A percentile compares a stretch with the other conserved stretches of the same genome.
phyloP scores from a whole-genome alignment of 2,113 vertebrate genomes.

The Sturnira hondurensis region DNA sequence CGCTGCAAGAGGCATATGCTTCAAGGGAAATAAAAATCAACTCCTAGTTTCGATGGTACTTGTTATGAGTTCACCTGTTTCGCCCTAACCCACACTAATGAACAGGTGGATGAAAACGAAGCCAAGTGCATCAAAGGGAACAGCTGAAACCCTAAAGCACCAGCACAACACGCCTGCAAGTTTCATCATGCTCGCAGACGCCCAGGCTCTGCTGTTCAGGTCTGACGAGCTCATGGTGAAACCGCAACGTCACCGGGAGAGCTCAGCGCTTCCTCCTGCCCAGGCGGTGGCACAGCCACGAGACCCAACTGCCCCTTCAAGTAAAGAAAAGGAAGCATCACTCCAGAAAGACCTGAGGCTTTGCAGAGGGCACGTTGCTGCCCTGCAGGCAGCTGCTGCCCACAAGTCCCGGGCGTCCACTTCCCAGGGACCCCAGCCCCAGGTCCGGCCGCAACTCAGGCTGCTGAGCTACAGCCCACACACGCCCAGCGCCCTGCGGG shows the following conservation, averaged over 20 bases:
- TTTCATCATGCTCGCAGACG: conserved; percentile 76
- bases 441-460: conserved; percentile 22
- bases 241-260: not conserved
- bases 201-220: conserved; percentile 76
- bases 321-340: not conserved
- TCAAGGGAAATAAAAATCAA: conserved; percentile 74
- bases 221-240: conserved; percentile 74
- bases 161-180: conserved; percentile 79
- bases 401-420: not conserved
- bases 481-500: not conserved
- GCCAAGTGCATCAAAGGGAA: conserved; percentile 83
- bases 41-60: conserved; percentile 82
- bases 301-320: not conserved
- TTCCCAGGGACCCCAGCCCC: not conserved
- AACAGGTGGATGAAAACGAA: conserved; percentile 83
- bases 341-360: not conserved
- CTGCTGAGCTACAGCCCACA: not conserved
- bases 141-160: conserved; percentile 77
- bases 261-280: conserved; percentile 15
- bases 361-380: not conserved
- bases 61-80: conserved; percentile 85
- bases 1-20: conserved; percentile 51
- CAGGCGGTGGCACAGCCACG: not conserved
- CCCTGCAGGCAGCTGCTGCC: not conserved
- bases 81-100: conserved; percentile 83